These are phyloP conservation scores for Seriola aureovittata DNA, from an alignment of 2,113 vertebrate genomes.

Conservation along the genomic window DNA sequence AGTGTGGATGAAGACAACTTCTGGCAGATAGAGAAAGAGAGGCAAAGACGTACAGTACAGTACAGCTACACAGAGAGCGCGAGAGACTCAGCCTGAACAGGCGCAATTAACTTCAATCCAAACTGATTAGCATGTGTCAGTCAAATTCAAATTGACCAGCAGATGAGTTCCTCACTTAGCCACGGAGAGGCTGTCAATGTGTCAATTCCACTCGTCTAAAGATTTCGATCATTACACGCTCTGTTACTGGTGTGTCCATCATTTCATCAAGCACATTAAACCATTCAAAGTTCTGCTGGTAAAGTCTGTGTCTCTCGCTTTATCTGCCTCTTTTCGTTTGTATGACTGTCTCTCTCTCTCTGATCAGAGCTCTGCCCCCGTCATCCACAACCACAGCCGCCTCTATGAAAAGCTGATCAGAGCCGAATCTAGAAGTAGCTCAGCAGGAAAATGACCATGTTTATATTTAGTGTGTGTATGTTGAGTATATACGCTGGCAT, in stretches of 20 bases:
- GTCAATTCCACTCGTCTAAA: conserved; percentile 67
- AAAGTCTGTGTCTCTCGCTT: conserved; percentile 2
- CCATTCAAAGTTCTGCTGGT: conserved; percentile 15
- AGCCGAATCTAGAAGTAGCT: conserved; percentile 38
- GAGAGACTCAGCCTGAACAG: conserved; percentile 14
- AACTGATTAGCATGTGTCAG: conserved; percentile 61
- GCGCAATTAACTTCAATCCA: conserved; percentile 36
- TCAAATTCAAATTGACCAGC: conserved; percentile 64
- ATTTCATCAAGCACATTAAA: conserved; percentile 52
- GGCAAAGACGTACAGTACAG: background rate
- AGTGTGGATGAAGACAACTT: background rate
- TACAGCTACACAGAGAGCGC: background rate
- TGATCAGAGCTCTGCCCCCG: conserved; percentile 4
- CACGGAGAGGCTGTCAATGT: conserved; percentile 46
- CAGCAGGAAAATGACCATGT: conserved; percentile 37
- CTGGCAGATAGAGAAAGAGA: background rate
- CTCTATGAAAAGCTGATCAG: conserved; percentile 37
- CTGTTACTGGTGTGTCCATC: conserved; percentile 58
- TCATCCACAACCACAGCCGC: conserved; percentile 37
- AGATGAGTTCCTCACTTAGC: conserved; percentile 47
- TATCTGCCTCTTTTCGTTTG: background rate
- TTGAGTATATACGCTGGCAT: conserved; percentile 2
- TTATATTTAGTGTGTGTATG: conserved; percentile 17
- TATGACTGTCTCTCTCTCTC: background rate
- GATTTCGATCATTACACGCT: conserved; percentile 57